phyloP scores from a whole-genome alignment of 2,888 invertebrate genomes.

The Congeria kusceri region DNA sequence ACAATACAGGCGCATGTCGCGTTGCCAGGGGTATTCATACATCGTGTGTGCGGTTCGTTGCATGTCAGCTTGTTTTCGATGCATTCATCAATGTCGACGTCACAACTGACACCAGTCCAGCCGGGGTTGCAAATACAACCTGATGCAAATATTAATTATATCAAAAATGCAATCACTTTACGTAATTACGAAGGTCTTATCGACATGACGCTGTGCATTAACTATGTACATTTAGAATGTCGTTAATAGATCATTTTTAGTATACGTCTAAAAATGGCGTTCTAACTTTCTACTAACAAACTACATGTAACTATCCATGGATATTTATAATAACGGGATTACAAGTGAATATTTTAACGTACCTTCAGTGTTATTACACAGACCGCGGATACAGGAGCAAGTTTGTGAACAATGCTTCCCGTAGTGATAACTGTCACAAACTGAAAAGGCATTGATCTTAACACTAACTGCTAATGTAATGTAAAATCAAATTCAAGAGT shows the following conservation, averaged over 20 bases:
- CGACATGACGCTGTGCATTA: no score
- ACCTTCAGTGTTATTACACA: not conserved
- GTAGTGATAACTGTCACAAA: constrained; percentile 2
- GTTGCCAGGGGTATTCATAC: constrained; percentile 18
- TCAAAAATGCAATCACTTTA: no score
- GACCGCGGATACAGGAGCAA: not conserved
- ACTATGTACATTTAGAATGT: no score
- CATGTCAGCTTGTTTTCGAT: not conserved
- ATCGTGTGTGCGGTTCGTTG: not conserved
- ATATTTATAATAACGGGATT: no score
- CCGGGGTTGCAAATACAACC: constrained; percentile 18
- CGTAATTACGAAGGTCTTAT: no score
- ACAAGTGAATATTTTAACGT: not conserved
- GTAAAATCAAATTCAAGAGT: not conserved
- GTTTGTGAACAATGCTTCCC: constrained; percentile 1
- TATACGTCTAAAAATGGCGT: no score
- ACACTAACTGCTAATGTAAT: not conserved
- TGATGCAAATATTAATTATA: not conserved
- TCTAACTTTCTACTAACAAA: no score
- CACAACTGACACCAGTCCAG: constrained; percentile 18
- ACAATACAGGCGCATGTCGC: not conserved
- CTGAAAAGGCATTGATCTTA: constrained; percentile 1
- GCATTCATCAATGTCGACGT: constrained; percentile 21
- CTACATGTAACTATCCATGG: no score
- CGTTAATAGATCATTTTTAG: no score